A percentile compares a stretch with the other conserved stretches of the same genome.
Evolutionary conservation across 2,797 vertebrate species (phyloP).

Genomic region (Pygocentrus nattereri): DNA sequence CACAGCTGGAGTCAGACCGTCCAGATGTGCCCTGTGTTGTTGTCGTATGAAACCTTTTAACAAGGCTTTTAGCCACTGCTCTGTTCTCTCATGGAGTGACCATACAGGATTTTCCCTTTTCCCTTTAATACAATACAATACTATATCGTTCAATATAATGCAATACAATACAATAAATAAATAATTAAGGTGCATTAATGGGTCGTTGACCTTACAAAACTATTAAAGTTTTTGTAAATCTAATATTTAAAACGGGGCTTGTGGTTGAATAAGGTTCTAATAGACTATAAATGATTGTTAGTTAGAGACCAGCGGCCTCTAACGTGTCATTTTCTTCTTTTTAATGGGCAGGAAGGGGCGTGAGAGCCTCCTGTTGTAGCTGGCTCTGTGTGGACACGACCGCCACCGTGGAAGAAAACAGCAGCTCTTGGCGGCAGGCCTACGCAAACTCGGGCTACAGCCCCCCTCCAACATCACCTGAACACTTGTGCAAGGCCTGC

Average conservation of each 20-base stretch:
- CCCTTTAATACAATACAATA: background rate
- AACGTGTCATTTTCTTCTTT: constrained; percentile 13
- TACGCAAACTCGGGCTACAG: constrained; percentile 85
- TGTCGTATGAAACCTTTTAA: background rate
- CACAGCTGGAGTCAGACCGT: background rate
- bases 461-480: constrained; percentile 76
- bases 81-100: background rate
- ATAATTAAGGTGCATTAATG: too few relatives aligned
- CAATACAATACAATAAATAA: too few relatives aligned
- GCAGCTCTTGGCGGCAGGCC: constrained; percentile 76
- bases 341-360: constrained; percentile 58
- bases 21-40: constrained; percentile 19
- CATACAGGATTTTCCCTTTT: background rate
- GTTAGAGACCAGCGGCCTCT: background rate
- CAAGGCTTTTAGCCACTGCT: background rate
- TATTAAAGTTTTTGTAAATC: background rate
- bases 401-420: constrained; percentile 77
- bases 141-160: too few relatives aligned
- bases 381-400: constrained; percentile 85
- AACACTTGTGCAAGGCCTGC: constrained; percentile 84
- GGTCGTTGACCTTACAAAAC: background rate
- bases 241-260: background rate
- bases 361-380: constrained; percentile 85
- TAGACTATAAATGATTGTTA: background rate
- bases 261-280: background rate